Conservation (phyloP, 2,888 invertebrate species). For the Timema podura region DNA sequence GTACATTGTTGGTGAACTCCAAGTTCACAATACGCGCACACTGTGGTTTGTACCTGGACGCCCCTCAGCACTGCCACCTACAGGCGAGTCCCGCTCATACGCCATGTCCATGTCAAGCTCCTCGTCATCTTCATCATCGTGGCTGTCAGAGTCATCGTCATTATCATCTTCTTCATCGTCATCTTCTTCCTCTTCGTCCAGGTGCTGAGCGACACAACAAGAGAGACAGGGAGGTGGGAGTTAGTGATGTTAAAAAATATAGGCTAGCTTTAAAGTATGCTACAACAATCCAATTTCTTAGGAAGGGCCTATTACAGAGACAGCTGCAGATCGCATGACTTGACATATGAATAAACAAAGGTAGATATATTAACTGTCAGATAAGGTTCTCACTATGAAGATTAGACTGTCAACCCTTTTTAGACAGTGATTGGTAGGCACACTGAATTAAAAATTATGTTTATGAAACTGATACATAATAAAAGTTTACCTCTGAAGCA, state of each 20-base stretch:
- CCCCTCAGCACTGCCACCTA: conserved; percentile 35
- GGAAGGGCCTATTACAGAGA: not conserved
- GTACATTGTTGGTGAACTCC: no score
- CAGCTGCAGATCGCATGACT: not conserved
- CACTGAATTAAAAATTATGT: no score
- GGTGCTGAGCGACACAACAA: conserved; percentile 30
- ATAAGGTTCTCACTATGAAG: not conserved
- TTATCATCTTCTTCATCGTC: conserved; percentile 58
- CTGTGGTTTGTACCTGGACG: no score
- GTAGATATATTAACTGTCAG: no score
- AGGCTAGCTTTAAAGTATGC: not conserved
- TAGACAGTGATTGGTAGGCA: not conserved
- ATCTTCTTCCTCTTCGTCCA: conserved; percentile 53
- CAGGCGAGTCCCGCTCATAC: conserved; percentile 44
- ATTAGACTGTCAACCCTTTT: not conserved
- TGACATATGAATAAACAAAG: no score
- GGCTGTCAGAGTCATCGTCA: conserved; percentile 58
- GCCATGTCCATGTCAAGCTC: conserved; percentile 48
- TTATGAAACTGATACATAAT: not conserved
- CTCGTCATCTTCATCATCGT: conserved; percentile 60
- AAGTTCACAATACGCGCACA: no score
- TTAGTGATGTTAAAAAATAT: conserved; percentile 35
- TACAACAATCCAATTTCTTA: not conserved
- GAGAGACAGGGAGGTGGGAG: not conserved
- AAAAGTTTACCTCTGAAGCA: conserved; percentile 53